Percentiles rank a stretch among this genome's conserved stretches.
phyloP scores from a whole-genome alignment of 2,888 invertebrate genomes.

The Rhimphoctona megacephalus region DNA sequence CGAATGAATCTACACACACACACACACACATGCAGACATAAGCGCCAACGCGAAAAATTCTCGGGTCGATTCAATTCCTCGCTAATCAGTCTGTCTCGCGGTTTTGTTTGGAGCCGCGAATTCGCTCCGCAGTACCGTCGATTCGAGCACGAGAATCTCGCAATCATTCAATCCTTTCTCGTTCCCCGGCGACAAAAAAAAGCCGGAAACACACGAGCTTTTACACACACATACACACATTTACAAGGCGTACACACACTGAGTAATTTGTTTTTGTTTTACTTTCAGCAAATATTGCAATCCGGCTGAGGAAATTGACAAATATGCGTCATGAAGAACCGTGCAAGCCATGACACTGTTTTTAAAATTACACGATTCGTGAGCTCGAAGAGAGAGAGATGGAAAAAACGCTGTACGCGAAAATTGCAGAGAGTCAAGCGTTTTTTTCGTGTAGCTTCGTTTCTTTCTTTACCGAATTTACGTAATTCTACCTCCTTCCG shows the following conservation, averaged over 20 bases:
- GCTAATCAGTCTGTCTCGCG: constrained; percentile 58
- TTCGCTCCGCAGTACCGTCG: constrained; percentile 35
- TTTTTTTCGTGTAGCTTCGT: constrained; percentile 61
- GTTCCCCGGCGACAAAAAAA: constrained; percentile 21
- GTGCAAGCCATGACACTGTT: constrained; percentile 12
- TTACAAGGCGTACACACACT: constrained; percentile 35
- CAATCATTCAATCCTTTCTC: constrained; percentile 15
- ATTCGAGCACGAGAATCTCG: constrained; percentile 47
- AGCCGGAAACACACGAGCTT: constrained; percentile 16
- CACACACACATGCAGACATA: constrained; percentile 18
- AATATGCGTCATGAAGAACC: constrained; percentile 7
- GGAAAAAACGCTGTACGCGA: constrained; percentile 44
- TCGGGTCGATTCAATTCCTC: constrained; percentile 52
- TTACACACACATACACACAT: constrained; percentile 19
- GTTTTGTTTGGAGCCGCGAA: constrained; percentile 11
- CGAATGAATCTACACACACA: constrained; percentile 2
- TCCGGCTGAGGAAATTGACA: constrained; percentile 38
- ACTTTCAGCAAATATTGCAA: constrained; percentile 59
- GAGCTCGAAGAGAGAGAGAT: constrained; percentile 29
- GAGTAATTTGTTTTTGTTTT: constrained; percentile 61
- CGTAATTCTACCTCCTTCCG: constrained; percentile 47
- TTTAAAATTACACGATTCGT: constrained; percentile 29
- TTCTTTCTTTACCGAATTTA: constrained; percentile 15
- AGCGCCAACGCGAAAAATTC: constrained; percentile 31
- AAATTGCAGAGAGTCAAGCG: constrained; percentile 57